Base-by-base conservation (phyloP, 2,797 vertebrate genomes). In the Chelidonichthys spinosus region DNA sequence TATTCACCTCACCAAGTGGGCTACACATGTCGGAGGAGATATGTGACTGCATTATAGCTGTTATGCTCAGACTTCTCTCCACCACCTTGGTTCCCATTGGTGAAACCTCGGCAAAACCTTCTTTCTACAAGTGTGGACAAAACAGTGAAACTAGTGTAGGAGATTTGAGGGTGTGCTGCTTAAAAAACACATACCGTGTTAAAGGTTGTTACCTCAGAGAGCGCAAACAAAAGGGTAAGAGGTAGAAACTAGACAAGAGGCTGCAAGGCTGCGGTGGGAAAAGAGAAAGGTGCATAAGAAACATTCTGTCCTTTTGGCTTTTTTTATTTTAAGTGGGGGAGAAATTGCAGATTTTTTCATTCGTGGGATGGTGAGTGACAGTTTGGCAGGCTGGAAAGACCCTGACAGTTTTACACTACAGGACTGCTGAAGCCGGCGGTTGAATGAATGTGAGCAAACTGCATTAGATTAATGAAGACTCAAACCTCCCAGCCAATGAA, bases 381-480 rank as follows among this genome's bases (percentile, higher is more conserved):
- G 81, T 55, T 89, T 79, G 84, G 79, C 74, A 7, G 7, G 8
- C 70, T 74, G 66, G 76, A 79, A 67, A 74, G 72, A 72, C 52
- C 40, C 63, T 3, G 32, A 75, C 72, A 62, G 75, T 81, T 89
- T 87, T 82, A 72, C 85, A 71, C 74, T 56, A 72, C 54, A 69
- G 68, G 76, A 80, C 72, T 83, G 83, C 86, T 84, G 84, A 81
- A 86, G 81, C 62, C 75, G 63, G 59, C 65, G 77, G 80, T 46
- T 80, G 80, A 90, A 79, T 76, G 65, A 72, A 81, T 76, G 76
- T 63, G 77, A 66, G 69, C 40, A 78, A 89, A 82, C 68, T 85
- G 83, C 81, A 91, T 90, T 88, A 85, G 78, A 87, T 90, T 85
- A 91, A 90, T 87, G 83, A 87, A 79, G 78, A 83, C 39, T 25